Conservation (phyloP, 2,888 invertebrate genomes). For the Argynnis bischoffii region DNA sequence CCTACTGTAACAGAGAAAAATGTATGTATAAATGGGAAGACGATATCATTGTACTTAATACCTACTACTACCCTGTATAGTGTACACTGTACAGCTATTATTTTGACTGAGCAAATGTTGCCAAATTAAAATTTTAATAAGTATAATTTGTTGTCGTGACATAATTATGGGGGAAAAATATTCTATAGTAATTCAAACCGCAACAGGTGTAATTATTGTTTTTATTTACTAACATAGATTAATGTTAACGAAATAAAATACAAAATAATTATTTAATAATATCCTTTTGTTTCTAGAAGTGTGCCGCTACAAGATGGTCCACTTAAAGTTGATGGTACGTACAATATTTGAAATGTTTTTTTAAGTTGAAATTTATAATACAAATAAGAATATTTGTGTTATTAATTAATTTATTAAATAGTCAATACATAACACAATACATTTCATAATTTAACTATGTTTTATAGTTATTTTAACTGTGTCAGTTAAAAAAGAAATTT, state of each 20-base stretch:
- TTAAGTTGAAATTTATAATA: too few relatives aligned
- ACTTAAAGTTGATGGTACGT: slow-evolving; percentile 27
- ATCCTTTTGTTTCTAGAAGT: slow-evolving; percentile 31
- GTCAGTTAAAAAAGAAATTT: too few relatives aligned
- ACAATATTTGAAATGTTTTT: neutral
- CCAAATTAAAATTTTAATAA: slow-evolving; percentile 22
- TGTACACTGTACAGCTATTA: neutral
- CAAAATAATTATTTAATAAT: slow-evolving; percentile 4
- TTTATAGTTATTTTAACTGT: too few relatives aligned
- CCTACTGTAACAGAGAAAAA: too few relatives aligned
- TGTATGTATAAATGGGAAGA: too few relatives aligned
- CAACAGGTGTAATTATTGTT: slow-evolving; percentile 25
- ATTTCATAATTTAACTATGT: too few relatives aligned
- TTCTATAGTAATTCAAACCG: slow-evolving; percentile 13
- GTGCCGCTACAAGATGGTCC: slow-evolving; percentile 29
- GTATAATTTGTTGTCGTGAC: slow-evolving; percentile 33
- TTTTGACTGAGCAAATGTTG: too few relatives aligned
- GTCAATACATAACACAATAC: too few relatives aligned
- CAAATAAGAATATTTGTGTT: too few relatives aligned
- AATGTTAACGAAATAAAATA: neutral
- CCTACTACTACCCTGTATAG: too few relatives aligned
- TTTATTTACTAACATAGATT: slow-evolving; percentile 14
- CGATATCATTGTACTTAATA: too few relatives aligned
- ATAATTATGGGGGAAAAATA: slow-evolving; percentile 18
- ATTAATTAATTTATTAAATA: too few relatives aligned